These are phyloP conservation scores for Hylaeus anthracinus DNA, from an alignment of 1,140 invertebrate genomes.

Conservation along the genomic window DNA sequence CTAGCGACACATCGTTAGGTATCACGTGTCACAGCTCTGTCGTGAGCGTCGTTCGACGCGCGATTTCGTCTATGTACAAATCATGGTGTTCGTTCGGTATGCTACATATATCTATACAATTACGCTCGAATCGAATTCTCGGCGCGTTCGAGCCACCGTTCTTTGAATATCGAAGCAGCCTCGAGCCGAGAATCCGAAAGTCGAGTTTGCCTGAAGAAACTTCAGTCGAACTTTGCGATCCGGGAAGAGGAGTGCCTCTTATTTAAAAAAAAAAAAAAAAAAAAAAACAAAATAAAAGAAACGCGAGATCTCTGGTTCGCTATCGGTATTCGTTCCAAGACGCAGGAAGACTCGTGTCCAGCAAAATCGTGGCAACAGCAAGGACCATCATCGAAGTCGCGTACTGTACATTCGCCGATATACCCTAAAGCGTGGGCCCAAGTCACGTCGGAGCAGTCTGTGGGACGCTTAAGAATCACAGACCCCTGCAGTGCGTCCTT, in stretches of 20 bases:
- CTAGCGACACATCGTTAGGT: slow-evolving; percentile 7
- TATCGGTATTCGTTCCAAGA: too few relatives aligned
- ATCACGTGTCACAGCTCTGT: background rate
- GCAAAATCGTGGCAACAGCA: background rate
- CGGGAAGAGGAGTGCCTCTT: too few relatives aligned
- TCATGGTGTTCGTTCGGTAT: slow-evolving; percentile 3
- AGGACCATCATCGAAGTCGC: slow-evolving; percentile 46
- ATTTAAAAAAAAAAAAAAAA: too few relatives aligned
- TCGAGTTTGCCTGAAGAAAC: background rate
- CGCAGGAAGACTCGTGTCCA: too few relatives aligned
- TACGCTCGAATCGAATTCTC: background rate
- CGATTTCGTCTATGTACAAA: slow-evolving; percentile 43
- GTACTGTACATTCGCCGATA: slow-evolving; percentile 56
- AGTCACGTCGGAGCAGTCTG: too few relatives aligned
- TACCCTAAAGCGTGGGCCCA: background rate
- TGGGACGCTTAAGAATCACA: background rate
- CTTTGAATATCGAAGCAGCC: too few relatives aligned
- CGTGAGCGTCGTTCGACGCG: background rate
- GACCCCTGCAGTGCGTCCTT: background rate
- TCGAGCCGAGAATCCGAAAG: background rate
- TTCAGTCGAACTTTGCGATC: background rate
- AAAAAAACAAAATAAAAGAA: too few relatives aligned
- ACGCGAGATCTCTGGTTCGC: too few relatives aligned
- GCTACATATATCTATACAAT: slow-evolving; percentile 9
- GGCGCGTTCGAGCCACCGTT: too few relatives aligned